Base-by-base conservation (phyloP, 2,888 invertebrate species). In the Campoplex capitator region DNA sequence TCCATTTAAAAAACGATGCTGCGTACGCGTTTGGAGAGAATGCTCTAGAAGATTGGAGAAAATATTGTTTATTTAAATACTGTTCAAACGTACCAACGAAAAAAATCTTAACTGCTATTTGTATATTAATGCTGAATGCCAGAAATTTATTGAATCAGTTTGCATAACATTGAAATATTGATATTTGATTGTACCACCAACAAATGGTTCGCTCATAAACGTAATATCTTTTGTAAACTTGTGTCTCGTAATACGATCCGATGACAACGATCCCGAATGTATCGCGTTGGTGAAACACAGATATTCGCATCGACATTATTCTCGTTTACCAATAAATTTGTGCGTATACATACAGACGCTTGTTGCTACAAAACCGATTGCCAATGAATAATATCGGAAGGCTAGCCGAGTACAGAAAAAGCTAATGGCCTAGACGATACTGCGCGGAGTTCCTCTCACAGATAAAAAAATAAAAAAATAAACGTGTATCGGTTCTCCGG, bases 391-490 rank as follows among this genome's bases (percentile, higher is more conserved):
- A 86, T 83, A 75, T 83, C 83, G 85, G 62, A 56, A 58, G 85
- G 45, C 32, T 45, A 6, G 38, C 13, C 48, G n/a, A 42, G 32
- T 38, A 32, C 38, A 58, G 70, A 79, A 51, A 54, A 68, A 79
- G 75, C 75, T 86, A 86, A 86, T 86, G 85, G 83, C 79, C 78
- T 58, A 79, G 78, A 51, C 81, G 67, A 65, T 85, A 67, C 67
- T 51, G 28, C 32, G 74, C 65, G 78, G 28, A 83, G 79, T 83
- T 83, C 56, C 79, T 83, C 74, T 48, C 32, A 73, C 38, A 67
- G 78, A 78, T 82, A 74, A 78, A 78, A 70, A 56, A 78, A 58
- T 28, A 70, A 23, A 68, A n/a, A 11, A 35, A 54, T 23, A 74
- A 56, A 73, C 8, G 28, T 78, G 51, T 78, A 82, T 85, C 78